These are phyloP conservation scores for Sphaerophoria rueppellii DNA, from an alignment of 2,888 invertebrate species.

Conservation along the genomic window DNA sequence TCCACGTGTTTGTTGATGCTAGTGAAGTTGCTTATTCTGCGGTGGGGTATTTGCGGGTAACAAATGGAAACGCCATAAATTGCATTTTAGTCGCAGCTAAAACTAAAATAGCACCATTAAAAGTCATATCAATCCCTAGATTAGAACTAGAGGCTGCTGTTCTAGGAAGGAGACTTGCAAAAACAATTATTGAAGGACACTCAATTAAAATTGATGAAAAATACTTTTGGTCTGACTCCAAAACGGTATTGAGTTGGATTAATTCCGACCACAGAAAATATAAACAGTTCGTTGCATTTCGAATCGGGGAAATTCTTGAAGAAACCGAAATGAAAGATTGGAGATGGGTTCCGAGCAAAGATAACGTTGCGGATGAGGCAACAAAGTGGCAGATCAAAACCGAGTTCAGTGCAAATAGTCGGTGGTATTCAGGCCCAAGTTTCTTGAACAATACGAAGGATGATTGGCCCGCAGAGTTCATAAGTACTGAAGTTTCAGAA, in stretches of 20 bases:
- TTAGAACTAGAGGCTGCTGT: constrained; percentile 32
- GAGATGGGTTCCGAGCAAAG: constrained; percentile 22
- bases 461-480: background rate
- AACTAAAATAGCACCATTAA: constrained; percentile 3
- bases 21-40: constrained; percentile 17
- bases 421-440: background rate
- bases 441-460: background rate
- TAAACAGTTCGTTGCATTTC: constrained; percentile 40
- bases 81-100: constrained; percentile 6
- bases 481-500: background rate
- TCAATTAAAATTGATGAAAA: background rate
- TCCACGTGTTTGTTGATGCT: constrained; percentile 5
- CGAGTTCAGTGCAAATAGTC: background rate
- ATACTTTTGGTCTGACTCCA: constrained; percentile 44
- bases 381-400: background rate
- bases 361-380: constrained; percentile 2
- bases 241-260: constrained; percentile 37
- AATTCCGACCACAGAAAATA: constrained; percentile 30
- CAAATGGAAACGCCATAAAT: background rate
- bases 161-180: constrained; percentile 3
- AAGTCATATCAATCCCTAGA: constrained; percentile 12
- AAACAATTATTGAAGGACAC: background rate
- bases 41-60: constrained; percentile 10
- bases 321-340: constrained; percentile 2
- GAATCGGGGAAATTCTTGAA: constrained; percentile 36